Evolutionary conservation across 2,113 vertebrate species (phyloP).

Genomic region (Perca schrenkii): DNA sequence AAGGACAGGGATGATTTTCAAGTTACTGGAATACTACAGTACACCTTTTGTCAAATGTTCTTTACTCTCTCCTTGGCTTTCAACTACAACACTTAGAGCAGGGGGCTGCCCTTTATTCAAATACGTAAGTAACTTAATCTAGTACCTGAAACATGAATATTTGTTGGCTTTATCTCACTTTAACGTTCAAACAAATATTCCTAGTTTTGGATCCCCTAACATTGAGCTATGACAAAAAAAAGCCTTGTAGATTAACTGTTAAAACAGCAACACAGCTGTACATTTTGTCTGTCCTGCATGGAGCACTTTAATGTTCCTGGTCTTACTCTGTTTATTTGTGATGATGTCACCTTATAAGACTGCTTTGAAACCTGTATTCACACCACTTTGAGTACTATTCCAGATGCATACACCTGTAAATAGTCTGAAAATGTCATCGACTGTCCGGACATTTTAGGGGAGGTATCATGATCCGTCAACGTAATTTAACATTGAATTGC

Average conservation of each 20-base stretch:
- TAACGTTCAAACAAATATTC: conserved; percentile 35
- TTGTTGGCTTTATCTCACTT: conserved; percentile 50
- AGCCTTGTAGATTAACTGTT: conserved; percentile 64
- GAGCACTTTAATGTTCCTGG: conserved; percentile 85
- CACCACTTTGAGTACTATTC: conserved; percentile 40
- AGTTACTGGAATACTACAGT: conserved; percentile 36
- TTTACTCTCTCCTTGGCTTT: conserved; percentile 22
- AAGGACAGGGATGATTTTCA: conserved; percentile 61
- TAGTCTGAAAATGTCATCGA: conserved; percentile 42
- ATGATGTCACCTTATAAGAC: conserved; percentile 69
- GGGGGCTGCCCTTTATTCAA: background rate
- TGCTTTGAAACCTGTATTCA: conserved; percentile 64
- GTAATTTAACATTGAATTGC: conserved; percentile 31
- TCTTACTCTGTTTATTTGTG: conserved; percentile 75
- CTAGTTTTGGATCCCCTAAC: conserved; percentile 53
- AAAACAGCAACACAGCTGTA: conserved; percentile 69
- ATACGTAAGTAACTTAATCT: conserved; percentile 44
- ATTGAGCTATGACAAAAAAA: conserved; percentile 45
- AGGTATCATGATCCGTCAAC: conserved; percentile 19
- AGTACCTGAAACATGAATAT: conserved; percentile 49
- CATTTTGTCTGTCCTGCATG: conserved; percentile 84
- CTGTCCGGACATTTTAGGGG: conserved; percentile 13
- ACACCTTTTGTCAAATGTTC: conserved; percentile 18
- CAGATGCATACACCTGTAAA: conserved; percentile 64
- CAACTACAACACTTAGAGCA: conserved; percentile 21